Base-by-base conservation (phyloP, 2,797 vertebrate species). In the Antennarius maculatus region DNA sequence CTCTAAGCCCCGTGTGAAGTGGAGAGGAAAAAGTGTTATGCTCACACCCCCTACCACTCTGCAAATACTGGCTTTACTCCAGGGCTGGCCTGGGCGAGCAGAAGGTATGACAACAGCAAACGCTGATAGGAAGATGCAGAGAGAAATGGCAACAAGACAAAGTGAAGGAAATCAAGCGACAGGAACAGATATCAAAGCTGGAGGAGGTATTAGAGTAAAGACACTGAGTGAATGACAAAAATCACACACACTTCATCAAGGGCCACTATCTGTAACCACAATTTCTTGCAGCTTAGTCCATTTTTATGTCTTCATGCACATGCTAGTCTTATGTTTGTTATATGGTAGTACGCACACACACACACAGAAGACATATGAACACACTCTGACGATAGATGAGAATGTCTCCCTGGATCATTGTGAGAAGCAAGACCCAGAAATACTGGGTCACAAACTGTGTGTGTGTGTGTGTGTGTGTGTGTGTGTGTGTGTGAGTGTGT, bases 21-120 rank as follows among this genome's bases (percentile, higher is more conserved):
- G 83, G 70, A 88, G 89, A 83, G 88, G 82, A 88, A 91, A 85
- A 66, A 74, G 69, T 66, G 77, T 85, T 86, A 79, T 75, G 79
- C 83, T 81, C 69, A 71, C 61, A 77, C 55, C 66, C 69, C 54
- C 61, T 72, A 70, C 70, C 61, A 79, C 74, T 78, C 82, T 43
- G 58, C 79, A 76, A 57, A 47, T 63, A 66, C 68, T 46, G 73
- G 65, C 67, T 65, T 71, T 63, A 62, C 87, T 76, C 79, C 18
- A 14, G 80, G 79, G 87, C 57, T n/a, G 57, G 76, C 73, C 74
- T 45, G 77, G 77, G 75, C 55, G 10, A 59, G 70, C 58, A 61
- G 58, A 63, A 61, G 61, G 61, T 39, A 28, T 31, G 79, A 70
- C 65, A 50, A 70, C 65, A 50, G 72, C 6, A 71, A 27, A 41